These are phyloP conservation scores for Pinctada fucata DNA, from an alignment of 2,888 invertebrate species.

Conservation along the genomic window DNA sequence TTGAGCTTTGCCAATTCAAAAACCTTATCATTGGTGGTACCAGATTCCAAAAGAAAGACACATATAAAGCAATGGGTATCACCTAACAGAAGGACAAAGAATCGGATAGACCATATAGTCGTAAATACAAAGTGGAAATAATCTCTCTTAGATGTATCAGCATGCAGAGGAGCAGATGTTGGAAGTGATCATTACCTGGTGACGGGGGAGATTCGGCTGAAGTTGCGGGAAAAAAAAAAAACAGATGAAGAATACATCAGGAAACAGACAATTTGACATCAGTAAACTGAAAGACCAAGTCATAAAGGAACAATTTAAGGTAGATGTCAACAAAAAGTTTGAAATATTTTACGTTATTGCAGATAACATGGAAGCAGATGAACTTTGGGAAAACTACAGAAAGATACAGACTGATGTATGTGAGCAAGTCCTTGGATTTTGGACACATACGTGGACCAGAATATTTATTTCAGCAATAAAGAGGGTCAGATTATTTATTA, in stretches of 20 bases:
- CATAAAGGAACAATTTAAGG: background rate
- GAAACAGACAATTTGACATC: background rate
- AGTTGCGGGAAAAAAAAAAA: background rate
- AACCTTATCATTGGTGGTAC: background rate
- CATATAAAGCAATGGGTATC: background rate
- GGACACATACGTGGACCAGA: too few relatives aligned
- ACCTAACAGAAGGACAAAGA: background rate
- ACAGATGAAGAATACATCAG: background rate
- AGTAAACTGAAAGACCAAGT: background rate
- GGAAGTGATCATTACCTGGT: background rate
- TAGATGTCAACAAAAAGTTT: background rate
- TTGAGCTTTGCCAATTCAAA: background rate
- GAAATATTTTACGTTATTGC: background rate
- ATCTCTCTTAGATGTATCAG: background rate
- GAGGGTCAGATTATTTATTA: too few relatives aligned
- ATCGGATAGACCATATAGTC: background rate
- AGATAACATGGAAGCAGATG: slow-evolving; percentile 1
- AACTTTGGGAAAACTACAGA: background rate
- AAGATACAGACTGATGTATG: background rate
- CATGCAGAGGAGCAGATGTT: background rate
- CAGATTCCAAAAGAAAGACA: background rate
- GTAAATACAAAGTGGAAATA: background rate
- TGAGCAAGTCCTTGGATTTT: background rate
- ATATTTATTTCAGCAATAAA: too few relatives aligned
- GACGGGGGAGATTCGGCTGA: background rate